Percentiles rank a stretch among this genome's conserved stretches.
Evolutionary conservation across 1,140 invertebrate genomes (phyloP).

Genomic region (Leptonema lineaticorne): DNA sequence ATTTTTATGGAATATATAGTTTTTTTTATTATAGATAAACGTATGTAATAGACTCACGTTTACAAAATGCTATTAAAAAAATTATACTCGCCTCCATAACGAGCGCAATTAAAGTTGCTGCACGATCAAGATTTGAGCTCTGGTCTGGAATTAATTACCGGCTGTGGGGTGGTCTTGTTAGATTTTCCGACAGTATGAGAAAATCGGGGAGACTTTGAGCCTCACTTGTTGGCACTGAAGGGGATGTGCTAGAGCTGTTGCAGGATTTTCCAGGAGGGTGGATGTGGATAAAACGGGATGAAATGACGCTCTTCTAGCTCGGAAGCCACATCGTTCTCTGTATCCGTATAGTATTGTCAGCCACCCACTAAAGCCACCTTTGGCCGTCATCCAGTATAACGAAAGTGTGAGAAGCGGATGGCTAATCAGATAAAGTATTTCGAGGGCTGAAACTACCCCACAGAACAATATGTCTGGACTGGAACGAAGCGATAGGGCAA

Average conservation of each 20-base stretch:
- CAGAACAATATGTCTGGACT: neutral
- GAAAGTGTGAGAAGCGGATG: neutral
- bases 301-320: no score
- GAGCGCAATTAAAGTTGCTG: neutral
- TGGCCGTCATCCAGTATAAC: neutral
- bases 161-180: constrained; percentile 5
- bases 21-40: no score
- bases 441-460: neutral
- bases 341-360: no score
- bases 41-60: no score
- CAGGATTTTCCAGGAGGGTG: neutral
- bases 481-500: constrained; percentile 2
- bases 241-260: constrained; percentile 5
- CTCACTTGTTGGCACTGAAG: constrained; percentile 19
- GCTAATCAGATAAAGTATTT: constrained; percentile 27
- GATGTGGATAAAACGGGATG: no score
- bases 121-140: constrained; percentile 14
- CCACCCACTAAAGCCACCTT: no score
- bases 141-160: constrained; percentile 10
- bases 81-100: neutral
- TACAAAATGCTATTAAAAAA: constrained; percentile 2
- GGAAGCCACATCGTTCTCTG: no score
- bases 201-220: no score
- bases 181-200: no score
- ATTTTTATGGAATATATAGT: no score